Evolutionary conservation across 2,888 invertebrate species (phyloP).

Genomic region (Eurytoma adleriae): DNA sequence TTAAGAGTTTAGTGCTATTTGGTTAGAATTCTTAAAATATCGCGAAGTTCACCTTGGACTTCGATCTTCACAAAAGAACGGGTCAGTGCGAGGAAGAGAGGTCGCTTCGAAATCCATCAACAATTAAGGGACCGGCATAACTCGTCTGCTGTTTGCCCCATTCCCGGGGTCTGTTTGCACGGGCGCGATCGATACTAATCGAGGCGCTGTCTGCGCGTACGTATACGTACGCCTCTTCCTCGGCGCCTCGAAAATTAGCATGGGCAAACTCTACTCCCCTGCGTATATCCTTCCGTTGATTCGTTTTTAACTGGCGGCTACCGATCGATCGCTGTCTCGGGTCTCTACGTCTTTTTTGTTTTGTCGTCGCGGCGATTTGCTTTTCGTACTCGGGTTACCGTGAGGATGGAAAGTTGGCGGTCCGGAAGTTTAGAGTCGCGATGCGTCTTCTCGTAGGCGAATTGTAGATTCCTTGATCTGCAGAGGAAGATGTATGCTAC

Average conservation of each 20-base stretch:
- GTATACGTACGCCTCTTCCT: not conserved
- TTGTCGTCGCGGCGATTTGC: not conserved
- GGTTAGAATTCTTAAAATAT: too few relatives aligned
- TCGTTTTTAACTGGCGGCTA: constrained; percentile 22
- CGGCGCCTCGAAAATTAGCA: constrained; percentile 38
- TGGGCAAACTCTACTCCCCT: constrained; percentile 28
- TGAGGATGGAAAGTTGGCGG: too few relatives aligned
- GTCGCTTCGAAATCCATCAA: constrained; percentile 49
- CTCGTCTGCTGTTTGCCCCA: not conserved
- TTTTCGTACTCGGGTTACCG: too few relatives aligned
- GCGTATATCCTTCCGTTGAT: constrained; percentile 11
- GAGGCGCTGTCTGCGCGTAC: constrained; percentile 16
- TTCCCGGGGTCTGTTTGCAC: constrained; percentile 27
- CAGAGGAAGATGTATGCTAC: too few relatives aligned
- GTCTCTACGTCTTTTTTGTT: not conserved
- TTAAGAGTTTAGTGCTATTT: too few relatives aligned
- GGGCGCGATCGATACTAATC: constrained; percentile 54
- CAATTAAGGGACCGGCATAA: constrained; percentile 42
- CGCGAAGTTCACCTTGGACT: too few relatives aligned
- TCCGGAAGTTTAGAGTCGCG: too few relatives aligned
- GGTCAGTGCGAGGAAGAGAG: not conserved
- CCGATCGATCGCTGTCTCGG: constrained; percentile 27
- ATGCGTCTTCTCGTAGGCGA: too few relatives aligned
- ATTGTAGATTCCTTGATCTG: too few relatives aligned
- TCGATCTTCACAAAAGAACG: too few relatives aligned